Percentiles rank a stretch among this genome's conserved stretches.
Evolutionary conservation across 1,140 invertebrate species (phyloP).

Genomic region (Onthophagus taurus): DNA sequence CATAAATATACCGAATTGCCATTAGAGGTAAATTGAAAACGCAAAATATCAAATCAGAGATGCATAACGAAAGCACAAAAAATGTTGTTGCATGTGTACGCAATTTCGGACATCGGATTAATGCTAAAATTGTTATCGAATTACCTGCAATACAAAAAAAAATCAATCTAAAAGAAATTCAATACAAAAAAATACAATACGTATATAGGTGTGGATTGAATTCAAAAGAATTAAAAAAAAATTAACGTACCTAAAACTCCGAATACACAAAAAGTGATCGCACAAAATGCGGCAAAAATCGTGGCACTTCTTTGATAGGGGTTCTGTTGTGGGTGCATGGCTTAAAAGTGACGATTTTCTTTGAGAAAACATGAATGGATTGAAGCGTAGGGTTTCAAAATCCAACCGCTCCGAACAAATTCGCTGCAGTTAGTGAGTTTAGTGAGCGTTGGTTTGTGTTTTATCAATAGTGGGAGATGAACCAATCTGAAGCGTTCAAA

Average conservation of each 20-base stretch:
- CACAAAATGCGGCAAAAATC: slow-evolving; percentile 62
- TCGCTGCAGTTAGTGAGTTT: no score
- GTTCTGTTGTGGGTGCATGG: slow-evolving; percentile 18
- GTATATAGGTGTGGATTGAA: no score
- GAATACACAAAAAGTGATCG: slow-evolving; percentile 66
- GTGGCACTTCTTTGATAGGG: slow-evolving; percentile 64
- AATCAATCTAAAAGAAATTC: no score
- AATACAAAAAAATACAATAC: no score
- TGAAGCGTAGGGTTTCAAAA: no score
- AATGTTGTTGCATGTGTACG: slow-evolving; percentile 75
- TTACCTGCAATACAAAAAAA: slow-evolving; percentile 70
- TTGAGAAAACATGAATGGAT: no score
- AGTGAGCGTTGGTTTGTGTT: no score
- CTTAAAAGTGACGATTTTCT: no score
- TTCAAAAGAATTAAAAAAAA: no score
- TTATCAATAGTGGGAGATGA: no score
- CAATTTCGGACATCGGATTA: slow-evolving; percentile 64
- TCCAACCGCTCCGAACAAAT: no score
- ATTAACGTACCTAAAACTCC: slow-evolving; percentile 73
- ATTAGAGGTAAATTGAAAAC: slow-evolving; percentile 75
- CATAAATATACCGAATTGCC: slow-evolving; percentile 67
- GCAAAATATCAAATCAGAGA: slow-evolving; percentile 80
- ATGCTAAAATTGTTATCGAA: slow-evolving; percentile 66
- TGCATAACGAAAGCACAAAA: slow-evolving; percentile 76
- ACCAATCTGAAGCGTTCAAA: no score